Percentiles rank a stretch among this genome's conserved stretches.
Evolutionary conservation across 2,888 invertebrate genomes (phyloP).

Genomic region (Acronicta leporina): DNA sequence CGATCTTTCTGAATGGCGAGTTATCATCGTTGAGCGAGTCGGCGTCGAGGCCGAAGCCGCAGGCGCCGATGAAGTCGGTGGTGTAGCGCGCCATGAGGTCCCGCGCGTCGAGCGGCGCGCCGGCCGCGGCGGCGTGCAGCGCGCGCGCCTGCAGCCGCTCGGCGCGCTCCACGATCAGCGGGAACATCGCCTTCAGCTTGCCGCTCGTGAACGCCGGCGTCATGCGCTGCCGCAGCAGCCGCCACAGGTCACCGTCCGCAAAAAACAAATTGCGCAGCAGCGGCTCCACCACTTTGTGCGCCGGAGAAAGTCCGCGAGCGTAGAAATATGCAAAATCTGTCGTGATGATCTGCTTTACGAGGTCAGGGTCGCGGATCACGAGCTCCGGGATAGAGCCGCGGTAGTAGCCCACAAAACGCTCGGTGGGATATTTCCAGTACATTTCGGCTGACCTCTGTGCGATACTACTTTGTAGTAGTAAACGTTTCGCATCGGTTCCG

Average conservation of each 20-base stretch:
- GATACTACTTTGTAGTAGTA: slow-evolving; percentile 63
- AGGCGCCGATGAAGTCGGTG: slow-evolving; percentile 77
- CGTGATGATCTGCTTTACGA: slow-evolving; percentile 67
- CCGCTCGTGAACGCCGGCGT: slow-evolving; percentile 74
- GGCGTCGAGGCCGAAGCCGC: slow-evolving; percentile 74
- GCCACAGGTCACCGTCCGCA: slow-evolving; percentile 74
- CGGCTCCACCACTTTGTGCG: slow-evolving; percentile 66
- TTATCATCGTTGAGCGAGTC: slow-evolving; percentile 71
- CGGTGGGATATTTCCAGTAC: slow-evolving; percentile 72
- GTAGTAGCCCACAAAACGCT: slow-evolving; percentile 72
- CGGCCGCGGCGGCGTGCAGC: slow-evolving; percentile 50
- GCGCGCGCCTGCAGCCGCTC: slow-evolving; percentile 65
- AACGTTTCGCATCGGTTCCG: slow-evolving; percentile 67
- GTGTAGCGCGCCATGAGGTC: slow-evolving; percentile 79
- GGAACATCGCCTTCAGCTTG: slow-evolving; percentile 76
- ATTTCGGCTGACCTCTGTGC: slow-evolving; percentile 64
- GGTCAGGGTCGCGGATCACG: slow-evolving; percentile 71
- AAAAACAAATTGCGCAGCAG: slow-evolving; percentile 72
- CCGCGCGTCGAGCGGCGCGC: slow-evolving; percentile 65
- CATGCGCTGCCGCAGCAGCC: slow-evolving; percentile 73
- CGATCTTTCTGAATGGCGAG: slow-evolving; percentile 71
- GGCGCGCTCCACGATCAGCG: slow-evolving; percentile 72
- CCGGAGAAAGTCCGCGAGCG: slow-evolving; percentile 65
- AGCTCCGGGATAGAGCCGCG: slow-evolving; percentile 66
- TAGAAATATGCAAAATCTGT: slow-evolving; percentile 73